These are phyloP conservation scores for Gastracanthus pulcherrimus DNA, from an alignment of 2,888 invertebrate species.

Conservation along the genomic window DNA sequence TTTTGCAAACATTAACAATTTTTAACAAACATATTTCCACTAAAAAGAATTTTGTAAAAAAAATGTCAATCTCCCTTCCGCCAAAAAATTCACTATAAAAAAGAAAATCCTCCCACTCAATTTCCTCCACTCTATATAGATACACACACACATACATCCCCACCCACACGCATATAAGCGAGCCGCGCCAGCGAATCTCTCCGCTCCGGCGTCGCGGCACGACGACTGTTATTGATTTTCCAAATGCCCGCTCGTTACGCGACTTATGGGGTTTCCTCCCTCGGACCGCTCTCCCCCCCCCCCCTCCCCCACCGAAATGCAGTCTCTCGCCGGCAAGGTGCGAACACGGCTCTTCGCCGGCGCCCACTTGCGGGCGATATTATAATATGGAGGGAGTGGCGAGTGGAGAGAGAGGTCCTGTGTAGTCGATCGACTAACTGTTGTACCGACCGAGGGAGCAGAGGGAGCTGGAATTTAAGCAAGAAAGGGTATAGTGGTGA, in stretches of 20 bases:
- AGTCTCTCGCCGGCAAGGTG: slow-evolving; percentile 16
- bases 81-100: background rate
- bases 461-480: too few species aligned
- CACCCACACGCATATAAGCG: background rate
- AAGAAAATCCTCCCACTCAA: background rate
- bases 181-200: background rate
- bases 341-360: slow-evolving; percentile 28
- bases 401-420: too few species aligned
- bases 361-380: slow-evolving; percentile 40
- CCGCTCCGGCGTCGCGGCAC: slow-evolving; percentile 6
- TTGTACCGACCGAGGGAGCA: background rate
- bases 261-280: slow-evolving; percentile 54
- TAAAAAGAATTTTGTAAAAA: background rate
- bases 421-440: background rate
- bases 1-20: too few species aligned
- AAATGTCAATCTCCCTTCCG: background rate
- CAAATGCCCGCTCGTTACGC: slow-evolving; percentile 58
- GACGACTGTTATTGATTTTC: slow-evolving; percentile 60
- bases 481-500: too few species aligned
- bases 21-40: too few species aligned
- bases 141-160: background rate
- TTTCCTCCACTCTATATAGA: too few species aligned
- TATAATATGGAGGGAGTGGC: too few species aligned
- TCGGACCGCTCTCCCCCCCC: background rate
- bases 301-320: background rate